A percentile compares a stretch with the other conserved stretches of the same genome.
phyloP scores from a whole-genome alignment of 2,797 vertebrate species.

The Ataeniobius toweri region DNA sequence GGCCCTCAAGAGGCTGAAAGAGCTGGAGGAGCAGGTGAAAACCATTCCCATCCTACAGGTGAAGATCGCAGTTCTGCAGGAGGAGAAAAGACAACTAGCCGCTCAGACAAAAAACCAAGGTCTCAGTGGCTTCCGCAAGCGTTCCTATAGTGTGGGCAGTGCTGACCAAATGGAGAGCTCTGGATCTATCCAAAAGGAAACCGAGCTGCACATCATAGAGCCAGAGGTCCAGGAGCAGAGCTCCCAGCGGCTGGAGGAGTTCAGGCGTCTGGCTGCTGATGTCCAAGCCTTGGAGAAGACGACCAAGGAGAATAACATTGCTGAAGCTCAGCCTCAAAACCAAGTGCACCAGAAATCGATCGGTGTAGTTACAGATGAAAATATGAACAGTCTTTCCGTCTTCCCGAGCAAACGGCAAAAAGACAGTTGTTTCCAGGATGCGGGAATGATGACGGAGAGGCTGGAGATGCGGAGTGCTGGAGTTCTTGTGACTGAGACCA shows the following conservation, averaged over 20 bases:
- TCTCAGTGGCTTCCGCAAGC: constrained; percentile 84
- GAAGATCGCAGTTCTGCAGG: constrained; percentile 97
- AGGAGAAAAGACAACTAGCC: constrained; percentile 92
- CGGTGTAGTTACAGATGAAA: constrained; percentile 86
- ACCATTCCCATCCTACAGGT: constrained; percentile 96
- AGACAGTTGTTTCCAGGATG: constrained; percentile 71
- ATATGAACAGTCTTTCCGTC: constrained; percentile 81
- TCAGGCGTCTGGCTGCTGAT: constrained; percentile 90
- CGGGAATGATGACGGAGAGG: constrained; percentile 79
- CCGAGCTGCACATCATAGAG: constrained; percentile 91
- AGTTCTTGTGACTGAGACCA: constrained; percentile 88
- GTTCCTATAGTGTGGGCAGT: constrained; percentile 94
- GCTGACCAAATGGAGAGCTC: constrained; percentile 89
- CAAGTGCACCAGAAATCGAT: constrained; percentile 79
- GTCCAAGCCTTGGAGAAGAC: constrained; percentile 93
- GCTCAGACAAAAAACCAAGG: constrained; percentile 88
- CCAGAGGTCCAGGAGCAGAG: constrained; percentile 85
- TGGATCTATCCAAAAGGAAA: constrained; percentile 76
- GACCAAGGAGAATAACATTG: constrained; percentile 78
- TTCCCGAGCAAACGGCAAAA: constrained; percentile 69
- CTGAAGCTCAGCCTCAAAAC: constrained; percentile 31
- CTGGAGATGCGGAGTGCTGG: constrained; percentile 73
- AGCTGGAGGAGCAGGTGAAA: constrained; percentile 94
- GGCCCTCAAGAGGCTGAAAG: constrained; percentile 92
- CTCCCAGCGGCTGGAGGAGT: constrained; percentile 88